Evolutionary conservation across 2,797 vertebrate genomes (phyloP).

Genomic region (Darevskia nairensis): DNA sequence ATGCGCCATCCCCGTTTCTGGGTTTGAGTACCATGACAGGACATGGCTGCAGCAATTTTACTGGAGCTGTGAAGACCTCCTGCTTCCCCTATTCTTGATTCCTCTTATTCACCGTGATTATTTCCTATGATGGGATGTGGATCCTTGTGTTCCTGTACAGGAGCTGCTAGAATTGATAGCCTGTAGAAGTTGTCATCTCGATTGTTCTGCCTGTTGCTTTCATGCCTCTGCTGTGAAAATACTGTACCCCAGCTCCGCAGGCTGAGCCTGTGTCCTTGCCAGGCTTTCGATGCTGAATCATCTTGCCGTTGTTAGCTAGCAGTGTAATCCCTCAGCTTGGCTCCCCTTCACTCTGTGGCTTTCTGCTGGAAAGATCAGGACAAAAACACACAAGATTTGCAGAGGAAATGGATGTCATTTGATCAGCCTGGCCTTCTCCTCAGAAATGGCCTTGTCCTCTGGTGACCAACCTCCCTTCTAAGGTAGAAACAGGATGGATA

Average conservation of each 20-base stretch:
- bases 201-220: conserved; percentile 2
- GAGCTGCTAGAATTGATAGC: background rate
- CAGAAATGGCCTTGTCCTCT: background rate
- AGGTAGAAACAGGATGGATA: background rate
- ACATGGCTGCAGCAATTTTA: background rate
- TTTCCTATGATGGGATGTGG: background rate
- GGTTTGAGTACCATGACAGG: background rate
- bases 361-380: conserved; percentile 9
- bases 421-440: background rate
- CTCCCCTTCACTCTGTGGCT: background rate
- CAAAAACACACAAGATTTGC: background rate
- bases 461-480: background rate
- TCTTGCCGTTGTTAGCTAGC: background rate
- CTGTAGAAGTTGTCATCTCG: background rate
- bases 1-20: background rate
- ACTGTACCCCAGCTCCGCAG: background rate
- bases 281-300: background rate
- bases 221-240: background rate
- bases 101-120: background rate
- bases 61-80: background rate
- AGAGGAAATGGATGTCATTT: background rate
- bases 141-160: background rate
- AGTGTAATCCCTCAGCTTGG: background rate
- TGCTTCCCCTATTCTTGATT: background rate
- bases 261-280: background rate